These are phyloP conservation scores for Zonitis immaculata DNA, from an alignment of 2,888 invertebrate species.

Conservation along the genomic window DNA sequence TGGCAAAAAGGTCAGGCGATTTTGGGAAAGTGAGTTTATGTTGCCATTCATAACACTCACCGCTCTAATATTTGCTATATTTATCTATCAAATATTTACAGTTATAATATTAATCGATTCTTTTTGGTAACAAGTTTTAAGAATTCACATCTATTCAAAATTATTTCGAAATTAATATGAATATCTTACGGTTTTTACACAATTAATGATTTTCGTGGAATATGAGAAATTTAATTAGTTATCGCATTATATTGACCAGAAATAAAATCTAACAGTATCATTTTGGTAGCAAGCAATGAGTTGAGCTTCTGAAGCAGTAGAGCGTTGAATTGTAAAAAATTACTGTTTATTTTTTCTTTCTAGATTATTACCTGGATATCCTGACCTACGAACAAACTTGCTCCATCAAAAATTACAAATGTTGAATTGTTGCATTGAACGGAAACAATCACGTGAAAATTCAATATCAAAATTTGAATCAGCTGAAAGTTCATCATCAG, in stretches of 20 bases:
- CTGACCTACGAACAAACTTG: conserved; percentile 84
- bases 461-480: conserved; percentile 46
- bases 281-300: neutral
- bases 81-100: neutral
- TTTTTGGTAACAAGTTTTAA: neutral
- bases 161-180: neutral
- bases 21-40: neutral
- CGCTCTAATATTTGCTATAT: neutral
- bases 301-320: neutral
- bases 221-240: neutral
- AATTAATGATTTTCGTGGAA: neutral
- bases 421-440: conserved; percentile 72
- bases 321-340: conserved; percentile 5
- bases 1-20: neutral
- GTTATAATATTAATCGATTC: neutral
- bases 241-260: neutral
- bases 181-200: neutral
- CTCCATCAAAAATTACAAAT: conserved; percentile 90
- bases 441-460: conserved; percentile 54
- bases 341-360: conserved; percentile 39
- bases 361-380: conserved; percentile 75
- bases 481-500: conserved; percentile 44
- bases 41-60: neutral
- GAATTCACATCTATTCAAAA: neutral
- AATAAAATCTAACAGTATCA: conserved; percentile 3